Evolutionary conservation across 2,113 vertebrate genomes (phyloP), one percentile per base, ranked within the genome.

Genomic region (Paratilapia polleni): DNA sequence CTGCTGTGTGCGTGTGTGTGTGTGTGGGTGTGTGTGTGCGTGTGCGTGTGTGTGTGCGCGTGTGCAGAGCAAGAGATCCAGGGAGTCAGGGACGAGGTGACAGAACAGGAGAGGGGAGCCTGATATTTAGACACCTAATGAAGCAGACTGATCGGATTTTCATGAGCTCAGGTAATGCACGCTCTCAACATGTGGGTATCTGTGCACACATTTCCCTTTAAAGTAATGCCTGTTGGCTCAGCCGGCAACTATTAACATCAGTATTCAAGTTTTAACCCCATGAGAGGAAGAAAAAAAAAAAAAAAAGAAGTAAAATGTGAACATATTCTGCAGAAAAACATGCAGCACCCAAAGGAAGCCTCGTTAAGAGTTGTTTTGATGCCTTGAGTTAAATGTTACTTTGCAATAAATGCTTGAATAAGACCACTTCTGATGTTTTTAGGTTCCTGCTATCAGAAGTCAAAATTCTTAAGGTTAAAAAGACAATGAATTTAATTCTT

Each of bases 101-200:
- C 52, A 28, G 75, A 74, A 54, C 52, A 47, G 66, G 31, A 81
- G 38, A 81, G 76, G 73, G 36, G 80, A 77, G 74, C 6, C 52
- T 89, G 91, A 86, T 85, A 92, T 92, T 87, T 89, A 89, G 85
- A 83, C 88, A 81, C 84, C 75, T 85, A 85, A 87, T 85, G 88
- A 85, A 81, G 80, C 52, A 19, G 38, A 75, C 54, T 59, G 83
- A 86, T 84, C 84, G 78, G 83, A 81, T 85, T 63, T 73, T 87
- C 79, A 90, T 81, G 81, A 89, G 83, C 75, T 79, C 41, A 13
- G 58, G 75, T 81, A 10, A 0, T 4, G 38, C 58, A 64, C 10
- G 57, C 24, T 22, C 59, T 73, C 0, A 38, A 19, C 9, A 20
- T 8, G 64, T 2, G n/a, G 0, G 1, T 4, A 34, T 26, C 3